Conservation (phyloP, 2,797 vertebrate genomes). For the Syngnathus acus region DNA sequence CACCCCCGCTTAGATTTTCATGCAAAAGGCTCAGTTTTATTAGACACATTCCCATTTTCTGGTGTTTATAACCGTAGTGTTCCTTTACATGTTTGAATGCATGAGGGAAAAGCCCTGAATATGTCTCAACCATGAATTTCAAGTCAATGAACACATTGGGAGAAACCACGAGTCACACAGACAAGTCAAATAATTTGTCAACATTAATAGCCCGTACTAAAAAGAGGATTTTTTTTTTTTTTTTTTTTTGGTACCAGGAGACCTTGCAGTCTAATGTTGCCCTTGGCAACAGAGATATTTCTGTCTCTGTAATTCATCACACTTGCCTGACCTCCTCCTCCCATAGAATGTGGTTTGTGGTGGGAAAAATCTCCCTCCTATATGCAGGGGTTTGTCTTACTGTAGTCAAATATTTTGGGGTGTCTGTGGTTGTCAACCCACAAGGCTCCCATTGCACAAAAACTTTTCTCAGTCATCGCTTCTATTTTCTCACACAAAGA, state of each 20-base stretch:
- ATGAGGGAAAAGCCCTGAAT: too few relatives aligned
- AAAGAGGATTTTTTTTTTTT: background rate
- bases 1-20: background rate
- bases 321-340: constrained; percentile 30
- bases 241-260: background rate
- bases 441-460: constrained; percentile 36
- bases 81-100: too few relatives aligned
- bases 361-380: constrained; percentile 51
- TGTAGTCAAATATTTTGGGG: constrained; percentile 53
- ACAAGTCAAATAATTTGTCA: background rate
- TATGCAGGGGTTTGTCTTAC: constrained; percentile 18
- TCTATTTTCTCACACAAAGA: constrained; percentile 33
- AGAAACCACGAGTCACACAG: too few relatives aligned
- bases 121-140: too few relatives aligned
- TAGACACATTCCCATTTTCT: background rate
- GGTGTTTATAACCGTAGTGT: background rate
- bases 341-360: constrained; percentile 67
- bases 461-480: constrained; percentile 15
- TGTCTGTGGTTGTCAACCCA: constrained; percentile 45
- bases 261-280: constrained; percentile 14
- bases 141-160: too few relatives aligned
- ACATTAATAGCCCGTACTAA: background rate
- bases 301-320: constrained; percentile 61
- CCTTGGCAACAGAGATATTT: constrained; percentile 54
- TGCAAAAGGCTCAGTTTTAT: background rate